These are phyloP conservation scores for Pachymerium ferrugineum DNA, from an alignment of 2,888 invertebrate genomes.

Conservation along the genomic window DNA sequence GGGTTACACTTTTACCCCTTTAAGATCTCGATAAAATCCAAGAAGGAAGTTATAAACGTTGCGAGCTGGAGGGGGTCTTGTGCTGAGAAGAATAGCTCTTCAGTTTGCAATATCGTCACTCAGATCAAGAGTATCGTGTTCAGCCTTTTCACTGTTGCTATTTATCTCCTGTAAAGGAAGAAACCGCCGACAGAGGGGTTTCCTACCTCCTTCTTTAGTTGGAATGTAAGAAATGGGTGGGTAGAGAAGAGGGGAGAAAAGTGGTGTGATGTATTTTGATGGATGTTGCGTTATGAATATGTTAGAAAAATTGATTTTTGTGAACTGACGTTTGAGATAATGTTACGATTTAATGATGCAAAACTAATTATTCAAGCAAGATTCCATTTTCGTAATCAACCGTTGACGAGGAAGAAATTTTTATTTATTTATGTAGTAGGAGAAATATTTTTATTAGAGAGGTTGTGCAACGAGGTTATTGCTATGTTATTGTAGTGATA, in stretches of 20 bases:
- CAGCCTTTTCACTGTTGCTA: constrained; percentile 10
- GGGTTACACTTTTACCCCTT: not conserved
- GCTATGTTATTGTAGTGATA: too few species aligned
- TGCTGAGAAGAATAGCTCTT: constrained; percentile 18
- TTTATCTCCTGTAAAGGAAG: not conserved
- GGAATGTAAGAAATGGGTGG: too few species aligned
- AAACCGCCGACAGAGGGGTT: constrained; percentile 3
- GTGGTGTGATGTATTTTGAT: too few species aligned
- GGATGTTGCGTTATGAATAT: too few species aligned
- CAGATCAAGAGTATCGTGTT: constrained; percentile 27
- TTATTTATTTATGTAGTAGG: too few species aligned
- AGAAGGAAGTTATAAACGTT: constrained; percentile 23
- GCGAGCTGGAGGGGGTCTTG: constrained; percentile 18
- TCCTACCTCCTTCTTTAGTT: not conserved
- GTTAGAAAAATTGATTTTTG: not conserved
- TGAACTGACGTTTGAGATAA: not conserved
- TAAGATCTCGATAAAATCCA: constrained; percentile 20
- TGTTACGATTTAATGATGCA: constrained; percentile 1
- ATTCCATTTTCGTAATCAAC: constrained; percentile 18
- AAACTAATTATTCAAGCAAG: constrained; percentile 15
- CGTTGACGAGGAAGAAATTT: too few species aligned
- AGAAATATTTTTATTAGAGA: too few species aligned
- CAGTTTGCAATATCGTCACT: constrained; percentile 24
- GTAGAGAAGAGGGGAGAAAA: too few species aligned
- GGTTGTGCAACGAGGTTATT: too few species aligned